Evolutionary conservation across 35 echinoderm and acorn worm species (phyloP), one percentile per base, ranked within the genome.

Genomic region (Apostichopus parvimensis): DNA sequence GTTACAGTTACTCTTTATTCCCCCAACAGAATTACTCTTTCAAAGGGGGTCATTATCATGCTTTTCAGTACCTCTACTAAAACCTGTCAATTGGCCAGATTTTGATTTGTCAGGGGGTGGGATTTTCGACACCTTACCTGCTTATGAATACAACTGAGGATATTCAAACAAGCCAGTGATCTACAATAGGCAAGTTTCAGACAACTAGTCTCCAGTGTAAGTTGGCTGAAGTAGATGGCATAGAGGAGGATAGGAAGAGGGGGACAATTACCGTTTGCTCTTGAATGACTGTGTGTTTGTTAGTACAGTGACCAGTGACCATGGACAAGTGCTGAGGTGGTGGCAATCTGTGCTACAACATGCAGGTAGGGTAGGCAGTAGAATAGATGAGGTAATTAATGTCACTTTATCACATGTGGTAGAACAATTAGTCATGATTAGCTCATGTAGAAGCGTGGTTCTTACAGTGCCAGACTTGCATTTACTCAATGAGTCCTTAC

Each of bases 131-230:
- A 82, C 79, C 52, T 56, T 82, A 18, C n/a, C 9, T 55, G 55
- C 79, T 55, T 82, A 82, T 82, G 79, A 55, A 82, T 82, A 82
- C 79, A 82, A 82, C 79, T 82, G 79, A 56, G n/a, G 25, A 53
- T 82, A 82, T 34, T 82, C 79, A 82, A 82, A 82, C 79, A 82
- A 18, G 55, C 13, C 5, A 15, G 55, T 55, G 79, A 82, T 15
- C 79, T n/a, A 82, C 79, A 82, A 82, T n/a, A 34, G 52, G 79
- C 1, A 54, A 56, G 79, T 55, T 15, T 82, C 34, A 82, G 79
- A 82, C 79, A 82, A 82, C 11, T 54, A 55, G 79, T 82, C 79
- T 82, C 79, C 79, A 34, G 64, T 68, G 64, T 68, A 68, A 68
- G 11, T 68, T 14, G 64, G 11, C 64, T 68, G 18, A 11, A 14